Base-by-base conservation (phyloP, 2,888 invertebrate species). In the Acleris cristana region DNA sequence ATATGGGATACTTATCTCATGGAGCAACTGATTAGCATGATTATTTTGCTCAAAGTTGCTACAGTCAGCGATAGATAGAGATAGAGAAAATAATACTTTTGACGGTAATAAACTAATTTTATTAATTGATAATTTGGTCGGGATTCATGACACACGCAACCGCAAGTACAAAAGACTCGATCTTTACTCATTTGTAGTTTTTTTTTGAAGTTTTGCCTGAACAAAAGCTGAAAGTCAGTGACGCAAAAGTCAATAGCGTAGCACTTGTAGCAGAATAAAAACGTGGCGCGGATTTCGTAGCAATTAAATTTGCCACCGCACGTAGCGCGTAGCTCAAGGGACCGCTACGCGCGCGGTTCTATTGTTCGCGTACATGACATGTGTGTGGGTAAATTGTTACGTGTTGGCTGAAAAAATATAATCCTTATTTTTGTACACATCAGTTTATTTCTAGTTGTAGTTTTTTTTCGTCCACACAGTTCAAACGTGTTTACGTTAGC, bases 311-410 rank as follows among this genome's bases (percentile, higher is more conserved):
- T 59, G 59, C 30, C 64, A 48, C 48, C 19, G 23, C 44, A 45
- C 44, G 53, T 58, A 58, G 58, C 48, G 55, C 55, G 59, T 53
- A 65, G 59, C 65, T 59, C 65, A 65, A 65, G 59, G 65, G 59
- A 65, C n/a, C 56, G 56, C 59, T 65, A 54, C 65, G 54, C 34
- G 59, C 59, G 30, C 34, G 54, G 6, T 57, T 40, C 21, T 21
- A 57, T 56, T 64, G 26, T 65, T 30, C 21, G 1, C 53, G 23
- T n/a, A 23, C 23, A 45, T 26, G 57, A 34, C 34, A 34, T 45
- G 57, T 57, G 48, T 23, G 26, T 58, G n/a, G 45, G 6, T 56
- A 48, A 21, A 44, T 56, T 44, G 26, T 18, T 45, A 48, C 58
- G 23, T 23, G 23, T 48, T n/a, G 44, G 23, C 2, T 12, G 21